phyloP scores from a whole-genome alignment of 2,797 vertebrate species.

The Podargus strigoides region DNA sequence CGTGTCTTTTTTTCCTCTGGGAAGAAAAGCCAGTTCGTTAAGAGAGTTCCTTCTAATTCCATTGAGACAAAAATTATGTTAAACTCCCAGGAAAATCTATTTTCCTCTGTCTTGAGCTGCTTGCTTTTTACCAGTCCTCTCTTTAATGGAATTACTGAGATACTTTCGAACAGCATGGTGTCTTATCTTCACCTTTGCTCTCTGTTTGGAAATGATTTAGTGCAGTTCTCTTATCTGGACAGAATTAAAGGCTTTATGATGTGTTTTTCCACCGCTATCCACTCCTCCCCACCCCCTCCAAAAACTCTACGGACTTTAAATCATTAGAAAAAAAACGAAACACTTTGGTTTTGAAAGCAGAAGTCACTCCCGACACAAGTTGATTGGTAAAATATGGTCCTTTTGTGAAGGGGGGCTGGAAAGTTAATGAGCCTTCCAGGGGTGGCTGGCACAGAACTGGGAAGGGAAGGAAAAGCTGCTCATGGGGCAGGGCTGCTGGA shows the following conservation, averaged over 20 bases:
- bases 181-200: constrained; percentile 47
- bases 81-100: constrained; percentile 23
- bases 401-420: not conserved
- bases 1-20: not conserved
- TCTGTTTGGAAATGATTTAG: constrained; percentile 35
- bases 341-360: not conserved
- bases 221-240: constrained; percentile 13
- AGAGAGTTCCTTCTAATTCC: constrained; percentile 7
- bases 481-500: not conserved
- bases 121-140: not conserved
- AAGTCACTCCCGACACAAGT: not conserved
- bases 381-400: not conserved
- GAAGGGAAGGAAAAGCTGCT: not conserved
- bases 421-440: not conserved
- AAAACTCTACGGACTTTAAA: not conserved
- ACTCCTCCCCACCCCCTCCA: not conserved
- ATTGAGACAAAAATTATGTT: constrained; percentile 20
- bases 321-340: not conserved
- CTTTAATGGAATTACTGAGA: constrained; percentile 33
- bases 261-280: not conserved
- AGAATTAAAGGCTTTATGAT: constrained; percentile 16
- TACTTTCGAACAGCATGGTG: not conserved
- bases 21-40: not conserved
- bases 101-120: constrained; percentile 4
- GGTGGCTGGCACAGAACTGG: not conserved